Evolutionary conservation across 2,113 vertebrate genomes (phyloP), one percentile per base, ranked within the genome.

Genomic region (Chaetura pelagica): DNA sequence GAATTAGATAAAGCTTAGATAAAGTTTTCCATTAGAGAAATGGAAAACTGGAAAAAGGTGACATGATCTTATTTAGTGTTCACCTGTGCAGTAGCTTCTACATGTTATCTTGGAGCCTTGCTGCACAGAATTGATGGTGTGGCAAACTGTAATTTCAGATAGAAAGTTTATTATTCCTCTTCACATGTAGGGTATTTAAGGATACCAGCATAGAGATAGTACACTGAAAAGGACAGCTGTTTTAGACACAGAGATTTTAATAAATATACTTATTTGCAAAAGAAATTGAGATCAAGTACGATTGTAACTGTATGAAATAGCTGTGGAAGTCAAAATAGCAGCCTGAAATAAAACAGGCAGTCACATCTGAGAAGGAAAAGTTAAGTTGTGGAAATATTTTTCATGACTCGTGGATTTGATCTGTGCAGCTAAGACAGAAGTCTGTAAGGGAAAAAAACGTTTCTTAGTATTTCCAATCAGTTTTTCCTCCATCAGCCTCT

Each of bases 291-390:
- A 69, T 34, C 0, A 55, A 49, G 23, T 73, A 58, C n/a, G 74
- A 15, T 15, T 40, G 10, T 52, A 83, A 46, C 21, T 66, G 17
- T 61, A 10, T 76, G 46, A 76, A n/a, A 61, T 52, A 73, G 32
- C 49, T 82, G 22, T 1, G 2, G 51, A 85, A 93, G 27, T 54
- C 51, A 83, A 69, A 89, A 54, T 15, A 91, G 16, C 61, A 73
- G 40, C 34, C 30, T 69, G 66, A 69, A 78, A 55, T 82, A 75
- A 75, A 84, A 89, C 3, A 24, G 40, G 27, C 29, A 15, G 91
- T 44, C 22, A 93, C 21, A 89, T 82, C 74, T 61, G 51, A 72
- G 72, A 80, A 75, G 78, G 72, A 95, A 89, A 68, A 93, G 78
- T 58, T 51, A 81, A 88, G 12, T 67, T 83, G 38, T 13, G 19